A percentile compares a stretch with the other conserved stretches of the same genome.
Evolutionary conservation across 2,113 vertebrate species (phyloP).

Genomic region (Chaetura pelagica): DNA sequence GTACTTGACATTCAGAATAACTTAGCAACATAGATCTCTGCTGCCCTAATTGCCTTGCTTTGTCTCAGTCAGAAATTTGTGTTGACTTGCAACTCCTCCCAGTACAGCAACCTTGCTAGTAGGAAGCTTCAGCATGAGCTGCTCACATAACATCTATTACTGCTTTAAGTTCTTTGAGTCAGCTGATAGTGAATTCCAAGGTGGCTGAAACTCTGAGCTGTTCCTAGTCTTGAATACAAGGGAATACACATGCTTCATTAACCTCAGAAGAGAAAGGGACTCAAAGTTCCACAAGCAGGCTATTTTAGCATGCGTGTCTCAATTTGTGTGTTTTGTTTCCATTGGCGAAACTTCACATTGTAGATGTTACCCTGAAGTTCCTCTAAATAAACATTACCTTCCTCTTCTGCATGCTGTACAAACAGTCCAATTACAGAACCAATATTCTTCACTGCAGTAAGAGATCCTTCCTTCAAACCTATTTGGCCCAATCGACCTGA

Average conservation of each 20-base stretch:
- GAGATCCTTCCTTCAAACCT: conserved; percentile 87
- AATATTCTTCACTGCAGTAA: conserved; percentile 85
- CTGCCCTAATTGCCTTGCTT: background rate
- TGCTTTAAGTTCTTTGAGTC: background rate
- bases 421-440: conserved; percentile 88
- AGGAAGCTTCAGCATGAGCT: background rate
- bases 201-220: background rate
- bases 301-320: background rate
- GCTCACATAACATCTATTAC: background rate
- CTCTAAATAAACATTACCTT: conserved; percentile 82
- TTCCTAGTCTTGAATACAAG: background rate
- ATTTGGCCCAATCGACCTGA: conserved; percentile 89
- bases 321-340: background rate
- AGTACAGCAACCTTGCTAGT: background rate
- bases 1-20: background rate
- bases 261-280: background rate
- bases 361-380: background rate
- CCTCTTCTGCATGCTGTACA: conserved; percentile 84
- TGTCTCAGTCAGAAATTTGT: background rate
- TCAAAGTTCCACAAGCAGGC: background rate
- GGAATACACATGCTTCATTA: background rate
- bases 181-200: background rate
- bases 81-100: background rate
- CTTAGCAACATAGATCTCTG: background rate
- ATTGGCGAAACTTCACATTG: background rate